phyloP scores from a whole-genome alignment of 1,140 invertebrate genomes.

The Temnothorax longispinosus region DNA sequence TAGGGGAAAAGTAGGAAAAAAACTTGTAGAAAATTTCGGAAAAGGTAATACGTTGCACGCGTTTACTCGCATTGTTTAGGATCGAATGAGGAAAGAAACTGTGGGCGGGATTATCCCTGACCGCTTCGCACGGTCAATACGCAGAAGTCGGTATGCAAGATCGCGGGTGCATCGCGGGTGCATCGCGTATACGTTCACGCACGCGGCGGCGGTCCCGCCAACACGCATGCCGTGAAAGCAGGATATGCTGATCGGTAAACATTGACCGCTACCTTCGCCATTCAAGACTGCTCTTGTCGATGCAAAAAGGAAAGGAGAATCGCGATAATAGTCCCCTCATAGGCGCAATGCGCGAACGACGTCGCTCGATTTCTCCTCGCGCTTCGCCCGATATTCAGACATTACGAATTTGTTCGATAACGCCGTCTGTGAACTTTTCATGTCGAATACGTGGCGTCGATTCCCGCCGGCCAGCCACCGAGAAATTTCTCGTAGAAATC shows the following conservation, averaged over 20 bases:
- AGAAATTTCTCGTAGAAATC: constrained; percentile 42
- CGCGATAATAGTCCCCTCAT: not conserved
- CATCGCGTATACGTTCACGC: constrained; percentile 6
- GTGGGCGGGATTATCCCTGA: constrained; percentile 55
- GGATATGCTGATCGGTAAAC: constrained; percentile 11
- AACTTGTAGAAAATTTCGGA: not conserved
- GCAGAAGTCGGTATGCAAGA: constrained; percentile 29
- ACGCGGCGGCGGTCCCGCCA: constrained; percentile 13
- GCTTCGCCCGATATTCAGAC: not conserved
- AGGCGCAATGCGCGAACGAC: not conserved
- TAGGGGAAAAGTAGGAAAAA: not conserved
- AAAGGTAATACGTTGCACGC: not conserved
- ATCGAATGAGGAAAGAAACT: constrained; percentile 62
- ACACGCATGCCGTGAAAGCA: constrained; percentile 7
- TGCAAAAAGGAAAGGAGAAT: not conserved
- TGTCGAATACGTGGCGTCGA: not conserved
- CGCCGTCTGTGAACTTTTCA: not conserved
- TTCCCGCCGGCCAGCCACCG: not conserved
- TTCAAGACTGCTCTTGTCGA: not conserved
- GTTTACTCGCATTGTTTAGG: not conserved
- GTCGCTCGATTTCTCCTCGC: not conserved
- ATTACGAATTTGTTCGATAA: not conserved
- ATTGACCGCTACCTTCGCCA: constrained; percentile 49
- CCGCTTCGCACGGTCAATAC: constrained; percentile 43
- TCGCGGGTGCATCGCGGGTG: not conserved